These are phyloP conservation scores for Argopecten irradians DNA, from an alignment of 1,140 invertebrate species.

Conservation along the genomic window DNA sequence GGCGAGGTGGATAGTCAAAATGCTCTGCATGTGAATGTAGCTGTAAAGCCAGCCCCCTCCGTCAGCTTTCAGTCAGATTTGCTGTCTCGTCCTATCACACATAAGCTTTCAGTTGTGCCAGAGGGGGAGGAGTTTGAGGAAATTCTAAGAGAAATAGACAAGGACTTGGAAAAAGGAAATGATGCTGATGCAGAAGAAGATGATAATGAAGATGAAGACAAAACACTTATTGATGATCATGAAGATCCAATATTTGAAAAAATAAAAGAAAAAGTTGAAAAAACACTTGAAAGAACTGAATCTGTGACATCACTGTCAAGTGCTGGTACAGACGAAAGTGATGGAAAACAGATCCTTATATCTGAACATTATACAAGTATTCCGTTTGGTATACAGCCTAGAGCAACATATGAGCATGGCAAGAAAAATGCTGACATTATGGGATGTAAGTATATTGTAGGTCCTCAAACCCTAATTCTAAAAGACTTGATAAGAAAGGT, in stretches of 20 bases:
- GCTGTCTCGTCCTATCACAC: conserved; percentile 28
- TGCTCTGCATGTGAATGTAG: neutral
- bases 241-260: conserved; percentile 62
- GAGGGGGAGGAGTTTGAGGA: conserved; percentile 51
- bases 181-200: conserved; percentile 32
- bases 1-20: neutral
- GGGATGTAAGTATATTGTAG: conserved; percentile 67
- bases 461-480: neutral
- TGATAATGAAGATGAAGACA: conserved; percentile 31
- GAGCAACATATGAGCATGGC: conserved; percentile 70
- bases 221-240: conserved; percentile 28
- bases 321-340: conserved; percentile 44
- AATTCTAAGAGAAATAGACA: conserved; percentile 36
- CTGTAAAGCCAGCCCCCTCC: conserved; percentile 22
- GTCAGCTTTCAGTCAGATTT: conserved; percentile 31
- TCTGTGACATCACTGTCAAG: conserved; percentile 42
- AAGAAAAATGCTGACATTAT: conserved; percentile 72
- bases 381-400: conserved; percentile 68
- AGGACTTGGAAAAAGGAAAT: conserved; percentile 39
- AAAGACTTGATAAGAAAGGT: neutral
- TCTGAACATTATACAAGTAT: conserved; percentile 65
- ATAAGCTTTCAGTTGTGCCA: conserved; percentile 41
- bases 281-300: conserved; percentile 49
- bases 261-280: conserved; percentile 58
- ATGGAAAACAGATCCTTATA: conserved; percentile 53